phyloP scores from a whole-genome alignment of 2,888 invertebrate genomes.

The Oscheius onirici region DNA sequence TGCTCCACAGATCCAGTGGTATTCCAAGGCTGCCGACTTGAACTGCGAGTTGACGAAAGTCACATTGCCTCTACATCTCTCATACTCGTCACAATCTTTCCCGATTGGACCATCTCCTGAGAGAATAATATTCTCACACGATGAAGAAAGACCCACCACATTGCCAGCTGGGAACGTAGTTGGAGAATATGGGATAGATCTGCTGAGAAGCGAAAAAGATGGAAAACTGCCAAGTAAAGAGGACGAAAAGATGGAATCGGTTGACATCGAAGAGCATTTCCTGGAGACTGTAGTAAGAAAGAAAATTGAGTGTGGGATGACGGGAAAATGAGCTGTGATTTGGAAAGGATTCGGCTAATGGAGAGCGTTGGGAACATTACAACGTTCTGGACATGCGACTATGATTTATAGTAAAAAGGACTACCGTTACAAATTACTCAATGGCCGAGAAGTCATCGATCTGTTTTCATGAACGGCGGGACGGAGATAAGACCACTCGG shows the following conservation, averaged over 20 bases:
- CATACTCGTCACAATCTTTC: slow-evolving; percentile 60
- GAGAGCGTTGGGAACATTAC: background rate
- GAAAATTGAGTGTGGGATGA: background rate
- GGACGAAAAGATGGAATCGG: slow-evolving; percentile 67
- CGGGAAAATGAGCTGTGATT: background rate
- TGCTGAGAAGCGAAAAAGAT: slow-evolving; percentile 68
- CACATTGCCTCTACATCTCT: slow-evolving; percentile 47
- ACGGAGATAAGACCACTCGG: background rate
- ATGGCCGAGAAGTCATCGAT: slow-evolving; percentile 12
- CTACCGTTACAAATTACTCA: slow-evolving; percentile 12
- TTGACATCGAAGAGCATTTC: slow-evolving; percentile 67
- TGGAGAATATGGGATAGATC: slow-evolving; percentile 69
- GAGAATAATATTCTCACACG: background rate
- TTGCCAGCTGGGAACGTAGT: slow-evolving; percentile 64
- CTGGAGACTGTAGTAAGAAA: background rate
- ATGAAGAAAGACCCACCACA: slow-evolving; percentile 41
- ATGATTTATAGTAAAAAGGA: slow-evolving; percentile 7
- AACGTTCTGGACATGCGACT: background rate
- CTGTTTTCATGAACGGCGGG: slow-evolving; percentile 19
- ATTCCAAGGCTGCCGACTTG: slow-evolving; percentile 65
- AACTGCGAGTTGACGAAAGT: slow-evolving; percentile 63
- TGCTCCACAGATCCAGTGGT: slow-evolving; percentile 64
- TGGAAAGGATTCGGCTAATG: background rate
- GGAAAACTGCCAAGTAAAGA: slow-evolving; percentile 70
- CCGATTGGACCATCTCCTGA: slow-evolving; percentile 47